phyloP scores from a whole-genome alignment of 2,888 invertebrate species.

The Polymixis lichenea region DNA sequence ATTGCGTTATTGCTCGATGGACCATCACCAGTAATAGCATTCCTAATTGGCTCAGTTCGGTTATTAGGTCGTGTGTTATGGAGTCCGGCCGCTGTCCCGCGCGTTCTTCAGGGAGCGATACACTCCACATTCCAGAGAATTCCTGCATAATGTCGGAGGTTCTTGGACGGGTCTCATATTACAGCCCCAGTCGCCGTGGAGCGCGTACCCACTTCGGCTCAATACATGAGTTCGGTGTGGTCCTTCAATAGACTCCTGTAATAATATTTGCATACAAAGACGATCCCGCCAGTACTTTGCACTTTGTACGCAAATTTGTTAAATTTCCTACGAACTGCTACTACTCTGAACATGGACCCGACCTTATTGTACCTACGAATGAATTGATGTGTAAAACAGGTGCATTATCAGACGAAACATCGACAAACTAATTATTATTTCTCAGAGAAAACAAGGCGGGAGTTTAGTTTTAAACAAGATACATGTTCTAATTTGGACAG shows the following conservation, averaged over 20 bases:
- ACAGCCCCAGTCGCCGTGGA: constrained; percentile 71
- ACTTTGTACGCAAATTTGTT: constrained; percentile 83
- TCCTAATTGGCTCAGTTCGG: constrained; percentile 70
- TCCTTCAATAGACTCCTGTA: constrained; percentile 84
- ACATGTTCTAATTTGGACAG: constrained; percentile 77
- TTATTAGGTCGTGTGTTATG: constrained; percentile 66
- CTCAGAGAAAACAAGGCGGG: constrained; percentile 48
- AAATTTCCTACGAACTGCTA: constrained; percentile 80
- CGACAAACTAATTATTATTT: constrained; percentile 35
- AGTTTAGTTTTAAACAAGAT: constrained; percentile 70
- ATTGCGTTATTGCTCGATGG: constrained; percentile 81
- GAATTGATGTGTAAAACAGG: constrained; percentile 51
- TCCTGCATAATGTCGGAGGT: constrained; percentile 73
- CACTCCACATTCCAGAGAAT: constrained; percentile 66
- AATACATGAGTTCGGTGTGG: constrained; percentile 79
- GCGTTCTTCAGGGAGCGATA: constrained; percentile 67
- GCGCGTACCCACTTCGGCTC: constrained; percentile 72
- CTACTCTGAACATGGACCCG: constrained; percentile 61
- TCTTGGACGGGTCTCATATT: constrained; percentile 76
- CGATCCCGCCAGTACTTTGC: constrained; percentile 79
- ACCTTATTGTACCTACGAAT: constrained; percentile 45
- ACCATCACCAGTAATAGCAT: constrained; percentile 75
- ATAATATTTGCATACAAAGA: constrained; percentile 88
- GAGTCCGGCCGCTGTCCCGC: constrained; percentile 39
- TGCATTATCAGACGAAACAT: constrained; percentile 55